Conservation (phyloP, 1,140 invertebrate genomes). For the Sarcophaga bullata region DNA sequence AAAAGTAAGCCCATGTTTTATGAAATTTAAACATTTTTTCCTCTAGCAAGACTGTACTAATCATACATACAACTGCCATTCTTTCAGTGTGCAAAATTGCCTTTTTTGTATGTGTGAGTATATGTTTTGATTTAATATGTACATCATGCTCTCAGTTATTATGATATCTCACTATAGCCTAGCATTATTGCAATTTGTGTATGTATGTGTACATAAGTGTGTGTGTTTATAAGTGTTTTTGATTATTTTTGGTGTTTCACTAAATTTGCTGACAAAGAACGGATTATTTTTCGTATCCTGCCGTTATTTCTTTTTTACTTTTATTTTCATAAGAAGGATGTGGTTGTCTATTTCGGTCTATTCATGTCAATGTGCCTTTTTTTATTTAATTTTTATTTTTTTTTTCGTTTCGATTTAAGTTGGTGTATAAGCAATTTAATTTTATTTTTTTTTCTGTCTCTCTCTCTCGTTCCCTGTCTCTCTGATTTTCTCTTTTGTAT, state of each 20-base stretch:
- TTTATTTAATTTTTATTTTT: not conserved
- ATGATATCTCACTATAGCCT: not conserved
- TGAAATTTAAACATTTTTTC: not conserved
- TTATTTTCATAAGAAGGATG: slow-evolving; percentile 37
- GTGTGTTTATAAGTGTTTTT: slow-evolving; percentile 33
- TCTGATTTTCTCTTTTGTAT: not conserved
- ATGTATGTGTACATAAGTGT: not conserved
- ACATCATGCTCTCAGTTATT: not conserved
- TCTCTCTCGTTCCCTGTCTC: not conserved
- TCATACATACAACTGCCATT: not conserved
- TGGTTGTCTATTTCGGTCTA: slow-evolving; percentile 27
- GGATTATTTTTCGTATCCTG: slow-evolving; percentile 44
- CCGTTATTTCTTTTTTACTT: slow-evolving; percentile 46
- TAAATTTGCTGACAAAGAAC: slow-evolving; percentile 46
- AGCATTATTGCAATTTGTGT: not conserved
- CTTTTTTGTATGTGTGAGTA: not conserved
- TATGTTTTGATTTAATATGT: slow-evolving; percentile 28
- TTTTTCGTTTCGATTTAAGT: slow-evolving; percentile 30
- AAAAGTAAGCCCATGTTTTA: not conserved
- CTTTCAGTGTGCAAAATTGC: not conserved
- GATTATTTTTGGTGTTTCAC: slow-evolving; percentile 41
- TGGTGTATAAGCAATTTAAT: slow-evolving; percentile 44
- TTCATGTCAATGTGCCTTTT: slow-evolving; percentile 32
- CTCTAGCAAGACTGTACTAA: not conserved
- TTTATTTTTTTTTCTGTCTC: slow-evolving; percentile 26